phyloP scores from a whole-genome alignment of 2,113 vertebrate species.

The Takifugu bimaculatus region DNA sequence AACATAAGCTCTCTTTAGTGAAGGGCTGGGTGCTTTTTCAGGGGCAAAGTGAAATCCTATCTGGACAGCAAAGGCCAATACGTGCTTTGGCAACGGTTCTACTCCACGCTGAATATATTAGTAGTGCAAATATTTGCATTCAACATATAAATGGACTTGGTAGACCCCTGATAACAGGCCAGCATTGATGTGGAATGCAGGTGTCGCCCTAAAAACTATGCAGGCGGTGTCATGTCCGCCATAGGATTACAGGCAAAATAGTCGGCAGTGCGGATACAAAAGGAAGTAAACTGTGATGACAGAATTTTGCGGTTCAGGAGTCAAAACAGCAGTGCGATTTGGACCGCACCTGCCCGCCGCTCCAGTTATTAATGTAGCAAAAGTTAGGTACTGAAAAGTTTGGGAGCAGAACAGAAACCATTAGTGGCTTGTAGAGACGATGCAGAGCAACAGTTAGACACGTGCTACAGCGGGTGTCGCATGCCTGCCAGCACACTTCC shows the following conservation, averaged over 20 bases:
- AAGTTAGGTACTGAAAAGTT: conserved; percentile 10
- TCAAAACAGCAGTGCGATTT: background rate
- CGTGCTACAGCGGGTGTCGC: conserved; percentile 42
- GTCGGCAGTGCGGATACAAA: background rate
- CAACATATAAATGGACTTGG: conserved; percentile 69
- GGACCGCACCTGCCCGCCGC: background rate
- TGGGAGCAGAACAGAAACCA: conserved; percentile 20
- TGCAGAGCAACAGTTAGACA: conserved; percentile 55
- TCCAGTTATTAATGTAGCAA: background rate
- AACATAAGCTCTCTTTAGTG: conserved; percentile 70
- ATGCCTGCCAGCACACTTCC: conserved; percentile 61
- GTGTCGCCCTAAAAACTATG: conserved; percentile 51
- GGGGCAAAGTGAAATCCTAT: conserved; percentile 72
- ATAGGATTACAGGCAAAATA: conserved; percentile 37
- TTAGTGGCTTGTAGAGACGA: conserved; percentile 31
- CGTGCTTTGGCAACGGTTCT: conserved; percentile 65
- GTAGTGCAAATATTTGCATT: conserved; percentile 77
- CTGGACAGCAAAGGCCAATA: conserved; percentile 67
- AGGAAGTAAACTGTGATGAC: conserved; percentile 1
- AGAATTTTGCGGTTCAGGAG: background rate
- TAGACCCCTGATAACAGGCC: conserved; percentile 68
- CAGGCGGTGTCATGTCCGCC: conserved; percentile 36
- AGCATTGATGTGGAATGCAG: conserved; percentile 55
- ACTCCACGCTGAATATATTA: conserved; percentile 63
- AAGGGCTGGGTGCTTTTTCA: conserved; percentile 60